Conservation (phyloP, 2,888 invertebrate genomes). For the Hypolimnas misippus region DNA sequence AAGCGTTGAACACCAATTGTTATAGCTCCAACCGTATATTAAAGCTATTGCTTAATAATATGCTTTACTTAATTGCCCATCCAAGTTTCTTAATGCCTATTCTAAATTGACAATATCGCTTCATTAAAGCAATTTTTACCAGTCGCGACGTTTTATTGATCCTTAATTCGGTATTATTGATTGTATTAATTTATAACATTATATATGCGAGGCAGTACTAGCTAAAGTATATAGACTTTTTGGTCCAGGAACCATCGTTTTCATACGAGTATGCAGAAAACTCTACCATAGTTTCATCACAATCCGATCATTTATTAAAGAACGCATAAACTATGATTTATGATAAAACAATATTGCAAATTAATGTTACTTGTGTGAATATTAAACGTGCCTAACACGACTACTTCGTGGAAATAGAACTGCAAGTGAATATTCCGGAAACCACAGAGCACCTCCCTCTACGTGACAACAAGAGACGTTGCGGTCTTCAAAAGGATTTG, state of each 20-base stretch:
- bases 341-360: background rate
- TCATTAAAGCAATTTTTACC: background rate
- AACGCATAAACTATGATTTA: no score
- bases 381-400: conserved; percentile 1
- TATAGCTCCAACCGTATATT: conserved; percentile 43
- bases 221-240: no score
- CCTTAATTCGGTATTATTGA: background rate
- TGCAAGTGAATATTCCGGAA: conserved; percentile 27
- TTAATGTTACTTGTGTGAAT: background rate
- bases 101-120: conserved; percentile 13
- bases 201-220: no score
- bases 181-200: background rate
- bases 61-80: conserved; percentile 36
- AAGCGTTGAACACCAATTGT: conserved; percentile 48
- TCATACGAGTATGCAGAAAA: background rate
- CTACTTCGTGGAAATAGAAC: conserved; percentile 10
- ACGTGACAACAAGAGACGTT: conserved; percentile 36
- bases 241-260: no score
- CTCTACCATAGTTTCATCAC: no score
- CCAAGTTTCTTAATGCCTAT: conserved; percentile 25
- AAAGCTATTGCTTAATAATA: conserved; percentile 43
- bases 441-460: conserved; percentile 27
- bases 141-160: background rate
- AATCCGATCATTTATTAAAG: no score
- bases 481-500: conserved; percentile 37